Base-by-base conservation (phyloP, 2,113 vertebrate genomes). In the Craseonycteris thonglongyai region DNA sequence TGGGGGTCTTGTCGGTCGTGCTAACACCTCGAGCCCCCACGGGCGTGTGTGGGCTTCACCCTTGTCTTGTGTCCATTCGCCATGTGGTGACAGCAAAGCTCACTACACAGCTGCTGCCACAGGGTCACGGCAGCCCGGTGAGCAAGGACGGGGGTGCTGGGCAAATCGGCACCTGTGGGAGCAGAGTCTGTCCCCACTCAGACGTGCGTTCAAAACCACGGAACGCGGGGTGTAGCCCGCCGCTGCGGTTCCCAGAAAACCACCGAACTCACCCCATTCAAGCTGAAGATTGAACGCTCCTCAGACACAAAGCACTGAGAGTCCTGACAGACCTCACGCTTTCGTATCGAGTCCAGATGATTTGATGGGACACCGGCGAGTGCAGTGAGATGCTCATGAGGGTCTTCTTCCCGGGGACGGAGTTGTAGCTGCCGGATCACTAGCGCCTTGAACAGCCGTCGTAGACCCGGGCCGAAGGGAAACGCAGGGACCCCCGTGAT, bases 261-360 rank as follows among this genome's bases (percentile, higher is more conserved):
- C 30, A 35, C 42, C 28, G 38, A 61, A 35, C 81, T 21, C 21
- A 61, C 42, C 75, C 45, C 38, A 0, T 14, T 18, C 24, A 24
- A n/a, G n/a, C 68, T 22, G 6, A 18, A 68, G 30, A 26, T 6
- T 0, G 11, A 16, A 5, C 42, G 16, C 3, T 61, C 2, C 79
- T 59, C 58, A 47, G 51, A 59, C 75, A 2, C 61, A 54, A 78
- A 89, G 9, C 45, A 56, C 1, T 24, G 35, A 74, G 68, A 58
- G 15, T 7, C 19, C 33, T 1, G 6, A 6, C 4, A 16, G 33
- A 18, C n/a, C n/a, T n/a, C n/a, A n/a, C n/a, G n/a, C n/a, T n/a
- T n/a, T n/a, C n/a, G n/a, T n/a, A n/a, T n/a, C n/a, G n/a, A n/a
- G n/a, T n/a, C n/a, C n/a, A n/a, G n/a, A n/a, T n/a, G n/a, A n/a